phyloP scores from a whole-genome alignment of 2,888 invertebrate species.

The Tenthredo notha region DNA sequence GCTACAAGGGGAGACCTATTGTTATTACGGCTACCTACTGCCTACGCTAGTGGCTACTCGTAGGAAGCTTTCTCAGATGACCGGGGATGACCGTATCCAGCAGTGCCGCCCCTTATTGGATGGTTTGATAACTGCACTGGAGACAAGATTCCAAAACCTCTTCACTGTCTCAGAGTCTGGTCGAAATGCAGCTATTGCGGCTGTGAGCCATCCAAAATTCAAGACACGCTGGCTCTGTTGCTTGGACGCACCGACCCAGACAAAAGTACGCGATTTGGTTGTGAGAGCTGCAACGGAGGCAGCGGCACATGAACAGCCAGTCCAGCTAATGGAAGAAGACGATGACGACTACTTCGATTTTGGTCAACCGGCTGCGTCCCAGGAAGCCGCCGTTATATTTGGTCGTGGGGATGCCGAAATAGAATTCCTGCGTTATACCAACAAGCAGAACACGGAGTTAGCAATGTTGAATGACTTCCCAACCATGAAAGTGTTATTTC shows the following conservation, averaged over 20 bases:
- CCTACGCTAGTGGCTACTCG: constrained; percentile 4
- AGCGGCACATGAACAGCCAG: neutral
- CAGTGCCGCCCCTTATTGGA: neutral
- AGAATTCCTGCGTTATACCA: neutral
- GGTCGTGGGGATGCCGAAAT: constrained; percentile 13
- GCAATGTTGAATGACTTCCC: neutral
- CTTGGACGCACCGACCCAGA: neutral
- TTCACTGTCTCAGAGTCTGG: neutral
- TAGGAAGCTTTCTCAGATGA: neutral
- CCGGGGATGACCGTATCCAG: neutral
- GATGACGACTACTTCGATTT: constrained; percentile 7
- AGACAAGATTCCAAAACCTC: neutral
- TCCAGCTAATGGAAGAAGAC: neutral
- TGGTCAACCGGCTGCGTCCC: neutral
- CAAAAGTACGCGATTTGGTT: neutral
- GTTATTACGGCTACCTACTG: neutral
- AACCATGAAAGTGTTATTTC: neutral
- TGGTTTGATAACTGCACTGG: neutral
- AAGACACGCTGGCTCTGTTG: constrained; percentile 19
- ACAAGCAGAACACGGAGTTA: too few species aligned
- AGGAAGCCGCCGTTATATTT: neutral
- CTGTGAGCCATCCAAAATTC: neutral
- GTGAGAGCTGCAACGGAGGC: neutral
- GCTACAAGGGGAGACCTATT: constrained; percentile 5
- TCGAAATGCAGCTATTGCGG: constrained; percentile 1